Evolutionary conservation across 2,888 invertebrate genomes (phyloP).

Genomic region (Slavum lentiscoides): DNA sequence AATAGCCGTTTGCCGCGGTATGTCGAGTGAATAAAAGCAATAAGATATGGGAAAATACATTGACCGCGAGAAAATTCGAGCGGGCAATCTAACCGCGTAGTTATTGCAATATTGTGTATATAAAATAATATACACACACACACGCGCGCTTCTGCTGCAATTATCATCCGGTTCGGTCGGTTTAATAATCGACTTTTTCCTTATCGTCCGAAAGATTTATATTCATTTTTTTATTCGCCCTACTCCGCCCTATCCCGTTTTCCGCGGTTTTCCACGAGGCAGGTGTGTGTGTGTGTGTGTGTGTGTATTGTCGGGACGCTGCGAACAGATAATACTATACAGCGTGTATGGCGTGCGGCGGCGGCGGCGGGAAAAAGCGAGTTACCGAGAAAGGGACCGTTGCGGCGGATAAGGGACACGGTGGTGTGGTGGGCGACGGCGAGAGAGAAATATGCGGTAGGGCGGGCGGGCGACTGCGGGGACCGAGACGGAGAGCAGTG

Average conservation of each 20-base stretch:
- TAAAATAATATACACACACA: too few relatives aligned
- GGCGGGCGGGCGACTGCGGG: neutral
- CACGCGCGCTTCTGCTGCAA: too few relatives aligned
- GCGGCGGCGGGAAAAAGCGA: slow-evolving; percentile 28
- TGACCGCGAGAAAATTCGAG: too few relatives aligned
- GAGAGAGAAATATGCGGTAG: neutral
- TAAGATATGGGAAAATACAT: too few relatives aligned
- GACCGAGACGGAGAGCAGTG: slow-evolving; percentile 16
- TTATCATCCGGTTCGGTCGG: neutral
- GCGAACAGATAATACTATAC: slow-evolving; percentile 10
- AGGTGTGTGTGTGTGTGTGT: neutral
- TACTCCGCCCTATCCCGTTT: too few relatives aligned
- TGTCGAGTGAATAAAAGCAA: too few relatives aligned
- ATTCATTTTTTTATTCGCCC: neutral
- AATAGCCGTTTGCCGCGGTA: too few relatives aligned
- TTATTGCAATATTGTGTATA: too few relatives aligned
- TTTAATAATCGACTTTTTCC: slow-evolving; percentile 1
- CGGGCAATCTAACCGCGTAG: too few relatives aligned
- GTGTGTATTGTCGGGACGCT: neutral
- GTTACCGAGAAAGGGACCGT: neutral
- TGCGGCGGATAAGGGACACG: neutral
- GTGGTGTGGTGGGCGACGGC: too few relatives aligned
- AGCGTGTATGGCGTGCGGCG: neutral
- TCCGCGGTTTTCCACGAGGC: neutral
- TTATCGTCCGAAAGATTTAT: slow-evolving; percentile 21